A percentile compares a stretch with the other conserved stretches of the same genome.
Conservation (phyloP, 2,797 vertebrate species). For the Alca torda region DNA sequence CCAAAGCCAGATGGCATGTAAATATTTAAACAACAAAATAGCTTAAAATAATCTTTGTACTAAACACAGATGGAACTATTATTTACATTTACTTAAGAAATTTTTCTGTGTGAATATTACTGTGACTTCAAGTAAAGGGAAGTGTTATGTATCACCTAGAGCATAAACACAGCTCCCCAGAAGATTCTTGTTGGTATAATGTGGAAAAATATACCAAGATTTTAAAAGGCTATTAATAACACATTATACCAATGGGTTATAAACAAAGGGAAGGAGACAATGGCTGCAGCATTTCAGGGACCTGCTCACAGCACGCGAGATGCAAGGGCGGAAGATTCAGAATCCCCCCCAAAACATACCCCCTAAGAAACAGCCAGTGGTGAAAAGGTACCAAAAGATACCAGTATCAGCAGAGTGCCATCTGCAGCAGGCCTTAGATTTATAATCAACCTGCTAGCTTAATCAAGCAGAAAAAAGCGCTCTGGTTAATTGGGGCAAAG, state of each 20-base stretch:
- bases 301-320: accelerated
- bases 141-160: background rate
- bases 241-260: accelerated
- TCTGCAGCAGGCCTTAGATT: background rate
- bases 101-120: background rate
- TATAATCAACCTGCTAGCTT: slow-evolving; percentile 41
- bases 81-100: slow-evolving; percentile 28
- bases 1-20: slow-evolving; percentile 57
- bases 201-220: background rate
- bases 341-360: background rate
- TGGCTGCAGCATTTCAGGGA: background rate
- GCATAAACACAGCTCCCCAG: background rate
- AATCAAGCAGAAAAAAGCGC: slow-evolving; percentile 33
- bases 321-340: background rate
- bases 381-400: background rate
- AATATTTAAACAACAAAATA: slow-evolving; percentile 62
- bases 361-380: background rate
- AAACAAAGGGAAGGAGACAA: background rate
- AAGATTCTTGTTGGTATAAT: background rate
- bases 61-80: slow-evolving; percentile 55
- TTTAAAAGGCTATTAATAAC: background rate
- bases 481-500: slow-evolving; percentile 48
- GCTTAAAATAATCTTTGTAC: slow-evolving; percentile 11
- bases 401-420: background rate
- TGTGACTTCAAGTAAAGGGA: background rate